Evolutionary conservation across 2,888 invertebrate species (phyloP).

Genomic region (Carterocephalus palaemon): DNA sequence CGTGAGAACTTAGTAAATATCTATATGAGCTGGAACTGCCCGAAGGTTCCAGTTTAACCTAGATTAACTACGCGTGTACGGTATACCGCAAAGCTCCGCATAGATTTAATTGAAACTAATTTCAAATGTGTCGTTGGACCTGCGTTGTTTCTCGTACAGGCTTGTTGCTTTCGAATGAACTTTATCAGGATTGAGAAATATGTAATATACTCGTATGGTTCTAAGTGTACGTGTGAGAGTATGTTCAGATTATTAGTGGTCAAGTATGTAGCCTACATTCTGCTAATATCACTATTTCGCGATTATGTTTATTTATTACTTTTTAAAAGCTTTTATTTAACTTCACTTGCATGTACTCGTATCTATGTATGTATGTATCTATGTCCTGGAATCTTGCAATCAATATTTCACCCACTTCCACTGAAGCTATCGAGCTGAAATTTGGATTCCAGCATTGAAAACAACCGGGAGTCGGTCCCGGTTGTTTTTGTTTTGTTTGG

Average conservation of each 20-base stretch:
- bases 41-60: slow-evolving; percentile 10
- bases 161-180: slow-evolving; percentile 15
- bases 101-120: not conserved
- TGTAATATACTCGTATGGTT: slow-evolving; percentile 13
- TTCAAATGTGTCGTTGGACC: not conserved
- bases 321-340: no score
- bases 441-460: no score
- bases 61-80: slow-evolving; percentile 8
- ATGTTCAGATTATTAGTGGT: not conserved
- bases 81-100: not conserved
- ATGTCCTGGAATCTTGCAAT: no score
- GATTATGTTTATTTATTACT: no score
- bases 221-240: slow-evolving; percentile 2
- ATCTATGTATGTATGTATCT: no score
- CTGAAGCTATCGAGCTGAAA: no score
- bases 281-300: no score
- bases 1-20: slow-evolving; percentile 13
- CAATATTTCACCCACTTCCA: no score
- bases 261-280: slow-evolving; percentile 2
- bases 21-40: slow-evolving; percentile 5
- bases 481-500: no score
- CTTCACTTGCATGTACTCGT: no score
- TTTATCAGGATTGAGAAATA: slow-evolving; percentile 17
- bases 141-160: not conserved
- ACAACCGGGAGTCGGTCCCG: no score